Evolutionary conservation across 2,888 invertebrate genomes (phyloP), one percentile per base, ranked within the genome.

Genomic region (Drosophila flavopinicola): DNA sequence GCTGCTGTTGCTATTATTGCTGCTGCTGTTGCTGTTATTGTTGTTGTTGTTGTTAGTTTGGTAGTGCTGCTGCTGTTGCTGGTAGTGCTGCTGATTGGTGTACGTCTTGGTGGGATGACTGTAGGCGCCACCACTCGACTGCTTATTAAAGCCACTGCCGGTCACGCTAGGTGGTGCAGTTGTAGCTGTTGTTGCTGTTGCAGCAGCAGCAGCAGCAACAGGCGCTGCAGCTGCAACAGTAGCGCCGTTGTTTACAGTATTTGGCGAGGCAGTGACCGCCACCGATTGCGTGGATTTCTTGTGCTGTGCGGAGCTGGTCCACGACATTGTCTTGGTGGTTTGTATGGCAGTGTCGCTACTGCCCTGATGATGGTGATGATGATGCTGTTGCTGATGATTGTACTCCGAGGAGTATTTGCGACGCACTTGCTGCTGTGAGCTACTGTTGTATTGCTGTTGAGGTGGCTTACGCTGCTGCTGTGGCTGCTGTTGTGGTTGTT

Each of bases 301-400:
- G 89, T 83, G 92, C 91, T 56, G 93, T 90, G 89, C 75, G 0
- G 90, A 90, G 91, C 72, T 91, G 88, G 92, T 70, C 92, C 89
- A 61, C 91, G 92, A 84, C 92, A 93, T 57, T 88, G 89, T 78
- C 42, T 90, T 90, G 39, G 88, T 84, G 35, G 80, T 88, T 66
- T 78, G 88, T 33, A 72, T 85, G 67, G 66, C 80, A 39, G 76
- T 75, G 49, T 77, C 85, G 58, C 65, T 86, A 75, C 57, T 88
- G 60, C 61, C 79, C 60, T 57, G 84, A 61, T 64, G 83, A 60
- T 57, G 75, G 52, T 37, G 71, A 64, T 49, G 71, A 48, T 45
- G 72, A 48, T 61, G 67, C 32, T 78, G 51, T 7, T 33, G 77
- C 6, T 85, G 80, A 32, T 75, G 71, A 33, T 65, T 78, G 64